These are phyloP conservation scores for Leptinotarsa texana DNA, from an alignment of 1,140 invertebrate genomes.

Conservation along the genomic window DNA sequence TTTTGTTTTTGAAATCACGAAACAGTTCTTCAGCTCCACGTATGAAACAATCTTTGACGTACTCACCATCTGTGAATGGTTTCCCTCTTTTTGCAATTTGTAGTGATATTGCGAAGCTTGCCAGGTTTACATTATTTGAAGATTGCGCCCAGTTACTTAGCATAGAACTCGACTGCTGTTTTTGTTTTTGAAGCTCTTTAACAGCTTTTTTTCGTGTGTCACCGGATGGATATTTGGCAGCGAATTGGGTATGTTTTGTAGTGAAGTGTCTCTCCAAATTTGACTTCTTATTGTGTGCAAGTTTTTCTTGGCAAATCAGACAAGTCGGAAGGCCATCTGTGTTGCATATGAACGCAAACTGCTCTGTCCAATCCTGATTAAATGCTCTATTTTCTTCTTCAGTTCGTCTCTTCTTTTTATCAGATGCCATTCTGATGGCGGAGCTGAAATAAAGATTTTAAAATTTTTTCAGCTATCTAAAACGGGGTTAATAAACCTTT, in stretches of 20 bases:
- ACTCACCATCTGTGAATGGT: slow-evolving; percentile 51
- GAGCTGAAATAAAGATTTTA: slow-evolving; percentile 2
- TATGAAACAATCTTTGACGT: slow-evolving; percentile 45
- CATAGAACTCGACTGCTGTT: slow-evolving; percentile 39
- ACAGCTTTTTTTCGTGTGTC: slow-evolving; percentile 43
- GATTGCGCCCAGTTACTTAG: slow-evolving; percentile 50
- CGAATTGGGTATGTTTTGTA: slow-evolving; percentile 23
- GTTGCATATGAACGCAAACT: slow-evolving; percentile 38
- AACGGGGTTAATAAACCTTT: too few species aligned
- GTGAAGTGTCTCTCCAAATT: slow-evolving; percentile 45
- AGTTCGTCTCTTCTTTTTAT: slow-evolving; percentile 40
- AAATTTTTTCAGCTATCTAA: too few species aligned
- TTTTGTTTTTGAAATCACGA: slow-evolving; percentile 50
- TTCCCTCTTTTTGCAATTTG: slow-evolving; percentile 49
- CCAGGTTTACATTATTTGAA: slow-evolving; percentile 47
- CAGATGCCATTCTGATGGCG: slow-evolving; percentile 32
- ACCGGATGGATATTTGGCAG: slow-evolving; percentile 18
- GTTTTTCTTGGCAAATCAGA: slow-evolving; percentile 41
- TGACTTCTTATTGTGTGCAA: slow-evolving; percentile 44
- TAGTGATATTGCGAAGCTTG: slow-evolving; percentile 43
- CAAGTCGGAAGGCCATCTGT: slow-evolving; percentile 38
- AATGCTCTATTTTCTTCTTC: slow-evolving; percentile 44
- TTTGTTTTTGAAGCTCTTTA: slow-evolving; percentile 45
- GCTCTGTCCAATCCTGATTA: slow-evolving; percentile 38
- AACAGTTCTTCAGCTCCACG: slow-evolving; percentile 41